Conservation (phyloP, 2,888 invertebrate species). For the Sarcophaga rosellei region DNA sequence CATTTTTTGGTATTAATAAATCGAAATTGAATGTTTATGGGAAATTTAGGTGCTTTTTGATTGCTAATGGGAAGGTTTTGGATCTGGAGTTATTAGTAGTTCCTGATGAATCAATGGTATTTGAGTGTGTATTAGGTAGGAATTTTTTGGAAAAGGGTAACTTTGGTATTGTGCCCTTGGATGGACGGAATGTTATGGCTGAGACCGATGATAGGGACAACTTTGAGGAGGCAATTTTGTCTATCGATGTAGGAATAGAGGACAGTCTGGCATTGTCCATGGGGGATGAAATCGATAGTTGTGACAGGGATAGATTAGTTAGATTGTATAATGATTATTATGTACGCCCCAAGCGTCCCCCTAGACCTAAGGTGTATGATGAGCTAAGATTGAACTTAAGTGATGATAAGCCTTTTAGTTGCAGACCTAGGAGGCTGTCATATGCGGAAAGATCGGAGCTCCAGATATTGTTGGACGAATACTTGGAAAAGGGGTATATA, state of each 20-base stretch:
- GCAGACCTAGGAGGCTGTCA: slow-evolving; percentile 38
- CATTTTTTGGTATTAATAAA: no score
- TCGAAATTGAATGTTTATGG: no score
- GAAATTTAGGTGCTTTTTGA: no score
- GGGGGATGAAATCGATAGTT: neutral
- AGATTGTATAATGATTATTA: slow-evolving; percentile 37
- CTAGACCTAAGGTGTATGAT: neutral
- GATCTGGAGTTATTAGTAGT: no score
- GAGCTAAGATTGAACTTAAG: slow-evolving; percentile 39
- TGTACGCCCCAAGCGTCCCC: slow-evolving; percentile 20
- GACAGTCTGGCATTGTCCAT: slow-evolving; percentile 2
- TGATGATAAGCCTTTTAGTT: slow-evolving; percentile 32
- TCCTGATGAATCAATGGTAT: no score
- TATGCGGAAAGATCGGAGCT: slow-evolving; percentile 37
- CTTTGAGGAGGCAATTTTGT: slow-evolving; percentile 20
- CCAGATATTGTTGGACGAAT: slow-evolving; percentile 37
- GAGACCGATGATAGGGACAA: no score
- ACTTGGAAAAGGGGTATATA: slow-evolving; percentile 35
- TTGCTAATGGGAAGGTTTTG: no score
- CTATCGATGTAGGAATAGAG: neutral
- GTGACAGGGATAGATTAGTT: neutral
- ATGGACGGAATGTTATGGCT: no score
- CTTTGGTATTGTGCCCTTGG: no score
- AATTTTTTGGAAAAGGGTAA: no score
- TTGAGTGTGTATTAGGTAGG: no score